These are phyloP conservation scores for Epirrhoe tristata DNA, from an alignment of 2,888 invertebrate genomes.

Conservation along the genomic window DNA sequence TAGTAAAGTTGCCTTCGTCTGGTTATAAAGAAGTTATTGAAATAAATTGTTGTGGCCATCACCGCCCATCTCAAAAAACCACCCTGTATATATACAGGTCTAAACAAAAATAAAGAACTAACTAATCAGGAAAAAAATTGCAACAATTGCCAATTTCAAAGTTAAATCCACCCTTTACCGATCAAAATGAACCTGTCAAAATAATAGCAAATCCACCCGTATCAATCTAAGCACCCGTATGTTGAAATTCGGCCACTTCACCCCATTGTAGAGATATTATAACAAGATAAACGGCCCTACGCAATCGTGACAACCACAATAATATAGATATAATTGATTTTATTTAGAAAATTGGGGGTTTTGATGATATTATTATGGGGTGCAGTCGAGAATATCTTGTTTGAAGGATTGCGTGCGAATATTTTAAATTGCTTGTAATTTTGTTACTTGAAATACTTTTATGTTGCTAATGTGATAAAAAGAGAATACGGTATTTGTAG, in stretches of 20 bases:
- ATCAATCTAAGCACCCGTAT: constrained; percentile 78
- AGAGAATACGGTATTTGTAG: not conserved
- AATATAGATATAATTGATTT: constrained; percentile 75
- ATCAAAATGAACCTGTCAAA: constrained; percentile 70
- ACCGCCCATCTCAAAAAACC: too few species aligned
- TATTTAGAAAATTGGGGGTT: constrained; percentile 65
- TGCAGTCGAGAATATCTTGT: not conserved
- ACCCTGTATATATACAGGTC: not conserved
- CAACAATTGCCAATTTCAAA: not conserved
- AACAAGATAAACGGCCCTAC: constrained; percentile 73
- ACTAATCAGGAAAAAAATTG: too few species aligned
- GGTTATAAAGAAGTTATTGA: not conserved
- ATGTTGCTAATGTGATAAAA: not conserved
- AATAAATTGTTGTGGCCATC: not conserved
- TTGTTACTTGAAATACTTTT: not conserved
- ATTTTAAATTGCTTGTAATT: constrained; percentile 2
- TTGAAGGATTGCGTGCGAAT: constrained; percentile 28
- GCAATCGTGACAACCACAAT: constrained; percentile 65
- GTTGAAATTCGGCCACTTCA: constrained; percentile 76
- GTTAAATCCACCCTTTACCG: constrained; percentile 51
- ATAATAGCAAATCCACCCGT: constrained; percentile 73
- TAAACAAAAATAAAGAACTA: not conserved
- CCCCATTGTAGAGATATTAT: constrained; percentile 82
- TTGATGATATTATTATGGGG: constrained; percentile 63
- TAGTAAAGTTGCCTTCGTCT: constrained; percentile 6